Conservation (phyloP, 2,113 vertebrate species). For the Nothoprocta pentlandii region DNA sequence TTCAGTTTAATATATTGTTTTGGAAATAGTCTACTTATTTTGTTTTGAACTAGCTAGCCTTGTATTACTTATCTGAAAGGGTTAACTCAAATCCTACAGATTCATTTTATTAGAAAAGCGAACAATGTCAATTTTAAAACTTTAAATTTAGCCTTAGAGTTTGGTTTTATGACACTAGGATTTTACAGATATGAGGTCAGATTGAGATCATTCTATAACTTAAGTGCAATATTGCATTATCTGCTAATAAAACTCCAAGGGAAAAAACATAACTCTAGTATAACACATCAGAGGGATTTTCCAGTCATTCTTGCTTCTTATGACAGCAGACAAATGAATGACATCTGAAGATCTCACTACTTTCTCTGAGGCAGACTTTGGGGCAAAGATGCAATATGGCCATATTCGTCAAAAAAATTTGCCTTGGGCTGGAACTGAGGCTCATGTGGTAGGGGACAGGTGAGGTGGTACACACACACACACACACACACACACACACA, state of each 20-base stretch:
- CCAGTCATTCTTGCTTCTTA: background rate
- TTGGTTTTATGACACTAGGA: background rate
- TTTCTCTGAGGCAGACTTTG: background rate
- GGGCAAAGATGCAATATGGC: background rate
- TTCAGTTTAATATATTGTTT: background rate
- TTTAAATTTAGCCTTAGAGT: background rate
- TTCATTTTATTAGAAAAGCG: background rate
- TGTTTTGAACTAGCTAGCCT: background rate
- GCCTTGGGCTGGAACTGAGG: background rate
- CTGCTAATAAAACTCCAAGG: background rate
- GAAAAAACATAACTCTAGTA: background rate
- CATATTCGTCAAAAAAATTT: background rate
- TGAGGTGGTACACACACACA: background rate
- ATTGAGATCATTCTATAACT: background rate
- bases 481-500: no score
- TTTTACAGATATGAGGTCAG: background rate
- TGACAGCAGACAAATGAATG: background rate
- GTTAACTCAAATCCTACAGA: background rate
- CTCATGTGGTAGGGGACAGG: background rate
- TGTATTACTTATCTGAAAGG: background rate
- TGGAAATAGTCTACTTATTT: background rate
- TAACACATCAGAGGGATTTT: background rate
- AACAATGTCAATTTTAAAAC: background rate
- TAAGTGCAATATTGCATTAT: background rate
- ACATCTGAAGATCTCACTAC: background rate